phyloP scores from a whole-genome alignment of 2,888 invertebrate species.

The Auanema freiburgensis region DNA sequence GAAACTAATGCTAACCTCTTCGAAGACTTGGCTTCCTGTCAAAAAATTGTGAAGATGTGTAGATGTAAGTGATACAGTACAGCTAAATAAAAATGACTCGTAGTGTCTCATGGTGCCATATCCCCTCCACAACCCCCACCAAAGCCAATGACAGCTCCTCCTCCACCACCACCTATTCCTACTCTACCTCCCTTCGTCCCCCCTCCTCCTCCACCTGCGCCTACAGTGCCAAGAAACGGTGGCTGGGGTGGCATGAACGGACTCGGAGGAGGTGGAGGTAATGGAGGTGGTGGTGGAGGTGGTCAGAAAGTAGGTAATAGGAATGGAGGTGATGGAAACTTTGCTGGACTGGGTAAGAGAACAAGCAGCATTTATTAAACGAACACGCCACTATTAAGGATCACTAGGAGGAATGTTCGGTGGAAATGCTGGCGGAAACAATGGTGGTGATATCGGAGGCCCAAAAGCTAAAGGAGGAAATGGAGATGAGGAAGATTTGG shows the following conservation, averaged over 20 bases:
- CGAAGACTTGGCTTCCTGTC: slow-evolving; percentile 47
- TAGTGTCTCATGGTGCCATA: slow-evolving; percentile 22
- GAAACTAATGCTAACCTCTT: slow-evolving; percentile 61
- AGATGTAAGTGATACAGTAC: slow-evolving; percentile 32
- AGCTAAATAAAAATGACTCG: background rate
- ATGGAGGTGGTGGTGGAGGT: background rate
- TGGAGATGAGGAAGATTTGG: slow-evolving; percentile 37
- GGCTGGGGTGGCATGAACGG: background rate
- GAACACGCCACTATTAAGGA: background rate
- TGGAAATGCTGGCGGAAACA: slow-evolving; percentile 1
- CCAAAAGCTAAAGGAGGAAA: slow-evolving; percentile 18
- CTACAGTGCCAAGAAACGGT: slow-evolving; percentile 7
- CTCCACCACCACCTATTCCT: slow-evolving; percentile 26
- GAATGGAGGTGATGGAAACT: slow-evolving; percentile 6
- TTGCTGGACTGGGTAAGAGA: background rate
- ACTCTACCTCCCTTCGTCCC: slow-evolving; percentile 1
- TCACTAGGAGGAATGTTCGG: slow-evolving; percentile 13
- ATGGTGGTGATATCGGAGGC: slow-evolving; percentile 5
- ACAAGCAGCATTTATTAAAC: background rate
- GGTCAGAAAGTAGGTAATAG: slow-evolving; percentile 9
- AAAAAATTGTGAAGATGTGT: slow-evolving; percentile 50
- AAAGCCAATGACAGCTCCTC: slow-evolving; percentile 26
- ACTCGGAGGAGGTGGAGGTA: slow-evolving; percentile 15
- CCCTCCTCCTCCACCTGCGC: slow-evolving; percentile 15
- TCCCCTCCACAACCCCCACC: slow-evolving; percentile 33